Evolutionary conservation across 2,888 invertebrate species (phyloP).

Genomic region (Drosophila borborema): DNA sequence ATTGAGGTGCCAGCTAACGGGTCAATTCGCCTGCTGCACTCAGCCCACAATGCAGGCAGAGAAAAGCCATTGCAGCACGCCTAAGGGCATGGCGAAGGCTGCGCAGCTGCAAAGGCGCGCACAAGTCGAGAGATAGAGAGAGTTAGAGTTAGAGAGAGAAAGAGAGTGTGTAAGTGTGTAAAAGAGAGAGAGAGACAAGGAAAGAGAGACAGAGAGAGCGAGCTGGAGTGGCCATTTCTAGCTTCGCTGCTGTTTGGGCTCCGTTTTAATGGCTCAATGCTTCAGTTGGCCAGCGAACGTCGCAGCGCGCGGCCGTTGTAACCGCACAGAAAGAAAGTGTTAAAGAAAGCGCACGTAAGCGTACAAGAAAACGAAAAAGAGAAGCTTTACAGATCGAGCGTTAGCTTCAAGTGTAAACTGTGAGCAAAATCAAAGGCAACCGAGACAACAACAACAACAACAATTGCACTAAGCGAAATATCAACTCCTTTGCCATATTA

Average conservation of each 20-base stretch:
- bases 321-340: slow-evolving; percentile 69
- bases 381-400: slow-evolving; percentile 13
- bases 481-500: slow-evolving; percentile 8
- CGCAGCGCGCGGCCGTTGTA: slow-evolving; percentile 65
- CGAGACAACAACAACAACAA: background rate
- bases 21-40: slow-evolving; percentile 11
- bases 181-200: slow-evolving; percentile 14
- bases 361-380: background rate
- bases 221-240: slow-evolving; percentile 55
- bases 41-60: slow-evolving; percentile 13
- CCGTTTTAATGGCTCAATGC: slow-evolving; percentile 33
- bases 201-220: slow-evolving; percentile 21
- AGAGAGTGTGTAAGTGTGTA: background rate
- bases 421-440: slow-evolving; percentile 1
- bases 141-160: too few relatives aligned
- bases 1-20: slow-evolving; percentile 44
- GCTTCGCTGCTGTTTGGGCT: slow-evolving; percentile 33
- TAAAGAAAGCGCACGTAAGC: slow-evolving; percentile 40
- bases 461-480: slow-evolving; percentile 2
- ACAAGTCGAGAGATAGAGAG: background rate
- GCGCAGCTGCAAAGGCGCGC: slow-evolving; percentile 27
- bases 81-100: slow-evolving; percentile 23
- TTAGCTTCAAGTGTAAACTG: slow-evolving; percentile 13
- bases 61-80: background rate
- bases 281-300: slow-evolving; percentile 70